phyloP scores from a whole-genome alignment of 1,140 invertebrate species.

The Oscheius sp. region DNA sequence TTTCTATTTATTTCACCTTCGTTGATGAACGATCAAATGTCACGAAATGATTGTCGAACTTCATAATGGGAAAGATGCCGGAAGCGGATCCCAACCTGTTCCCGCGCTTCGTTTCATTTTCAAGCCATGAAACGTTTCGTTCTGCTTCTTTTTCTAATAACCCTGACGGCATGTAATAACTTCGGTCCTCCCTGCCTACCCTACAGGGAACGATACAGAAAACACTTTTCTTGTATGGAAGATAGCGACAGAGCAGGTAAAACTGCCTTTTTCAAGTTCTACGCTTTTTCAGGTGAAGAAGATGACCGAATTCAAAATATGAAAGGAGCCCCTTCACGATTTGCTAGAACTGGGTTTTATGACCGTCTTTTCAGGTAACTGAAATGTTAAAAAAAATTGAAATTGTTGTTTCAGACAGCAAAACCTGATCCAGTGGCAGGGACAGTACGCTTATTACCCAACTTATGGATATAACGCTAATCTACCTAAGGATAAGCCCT shows the following conservation, averaged over 20 bases:
- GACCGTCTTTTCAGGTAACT: conserved; percentile 1
- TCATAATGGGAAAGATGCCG: no score
- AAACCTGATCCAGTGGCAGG: background rate
- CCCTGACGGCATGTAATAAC: background rate
- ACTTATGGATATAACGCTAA: conserved; percentile 12
- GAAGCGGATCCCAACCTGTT: no score
- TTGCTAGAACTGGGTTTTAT: conserved; percentile 8
- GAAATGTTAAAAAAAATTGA: background rate
- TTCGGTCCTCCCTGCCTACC: background rate
- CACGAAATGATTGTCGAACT: no score
- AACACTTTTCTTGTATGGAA: background rate
- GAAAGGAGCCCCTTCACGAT: background rate
- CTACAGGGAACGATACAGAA: background rate
- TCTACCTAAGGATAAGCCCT: background rate
- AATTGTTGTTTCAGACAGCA: background rate
- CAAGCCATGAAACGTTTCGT: no score
- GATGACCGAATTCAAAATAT: background rate
- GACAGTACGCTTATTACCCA: conserved; percentile 5
- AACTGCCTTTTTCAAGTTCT: no score
- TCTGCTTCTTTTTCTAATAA: background rate
- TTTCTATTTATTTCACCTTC: no score
- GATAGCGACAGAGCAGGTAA: no score
- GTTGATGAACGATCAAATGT: no score
- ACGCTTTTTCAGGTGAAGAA: no score
- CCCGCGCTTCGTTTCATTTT: no score